A percentile compares a stretch with the other conserved stretches of the same genome.
Evolutionary conservation across 2,797 vertebrate species (phyloP).

Genomic region (Buceros bicornis): DNA sequence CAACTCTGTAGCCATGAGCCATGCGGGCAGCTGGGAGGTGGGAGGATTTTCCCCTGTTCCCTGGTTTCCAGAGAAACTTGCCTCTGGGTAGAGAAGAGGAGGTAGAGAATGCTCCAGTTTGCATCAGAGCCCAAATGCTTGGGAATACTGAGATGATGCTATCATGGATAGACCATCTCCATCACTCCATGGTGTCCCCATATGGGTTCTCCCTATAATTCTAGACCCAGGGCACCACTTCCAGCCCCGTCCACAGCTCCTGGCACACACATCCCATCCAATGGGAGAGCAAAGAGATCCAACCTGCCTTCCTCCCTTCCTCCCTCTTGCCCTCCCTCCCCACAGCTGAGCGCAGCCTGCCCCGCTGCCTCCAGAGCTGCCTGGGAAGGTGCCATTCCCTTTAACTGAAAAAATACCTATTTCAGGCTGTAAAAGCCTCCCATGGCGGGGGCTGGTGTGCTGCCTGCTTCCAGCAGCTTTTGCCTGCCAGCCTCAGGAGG

Average conservation of each 20-base stretch:
- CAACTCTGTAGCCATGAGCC: conserved; percentile 15
- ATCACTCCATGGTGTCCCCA: not conserved
- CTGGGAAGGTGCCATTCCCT: not conserved
- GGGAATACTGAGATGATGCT: fast-evolving
- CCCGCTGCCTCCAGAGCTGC: not conserved
- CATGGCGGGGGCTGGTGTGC: not conserved
- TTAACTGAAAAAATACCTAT: not conserved
- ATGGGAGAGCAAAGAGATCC: not conserved
- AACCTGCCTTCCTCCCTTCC: not conserved
- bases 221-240: not conserved
- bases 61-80: conserved; percentile 48
- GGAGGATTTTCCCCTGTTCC: conserved; percentile 28
- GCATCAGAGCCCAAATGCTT: not conserved
- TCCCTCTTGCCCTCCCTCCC: not conserved
- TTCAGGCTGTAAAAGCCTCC: not conserved
- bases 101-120: not conserved
- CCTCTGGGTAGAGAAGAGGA: not conserved
- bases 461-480: not conserved
- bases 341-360: not conserved
- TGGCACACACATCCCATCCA: not conserved
- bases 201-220: not conserved
- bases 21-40: conserved; percentile 39
- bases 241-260: not conserved
- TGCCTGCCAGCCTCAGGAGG: not conserved
- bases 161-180: no score